These are phyloP conservation scores for Brotula barbata DNA, from an alignment of 2,797 vertebrate species.

Conservation along the genomic window DNA sequence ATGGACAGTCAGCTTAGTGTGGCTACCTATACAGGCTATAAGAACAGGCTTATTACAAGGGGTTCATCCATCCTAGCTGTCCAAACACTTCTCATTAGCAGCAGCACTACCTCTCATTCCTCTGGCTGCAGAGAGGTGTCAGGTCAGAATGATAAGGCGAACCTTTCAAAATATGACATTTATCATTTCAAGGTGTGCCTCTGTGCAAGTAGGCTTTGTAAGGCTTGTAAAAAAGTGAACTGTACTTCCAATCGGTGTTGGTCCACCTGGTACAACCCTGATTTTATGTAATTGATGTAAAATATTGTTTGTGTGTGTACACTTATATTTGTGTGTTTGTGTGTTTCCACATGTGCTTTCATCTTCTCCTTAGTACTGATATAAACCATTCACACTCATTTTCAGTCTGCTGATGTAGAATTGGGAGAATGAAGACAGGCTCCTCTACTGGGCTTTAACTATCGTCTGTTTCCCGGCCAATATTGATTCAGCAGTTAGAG, in stretches of 20 bases:
- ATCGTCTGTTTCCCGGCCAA: slow-evolving; percentile 32
- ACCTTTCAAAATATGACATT: slow-evolving; percentile 35
- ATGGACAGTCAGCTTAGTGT: slow-evolving; percentile 67
- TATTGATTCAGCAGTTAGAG: slow-evolving; percentile 59
- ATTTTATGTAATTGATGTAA: no score
- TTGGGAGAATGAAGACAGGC: slow-evolving; percentile 36
- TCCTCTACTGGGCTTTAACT: slow-evolving; percentile 19
- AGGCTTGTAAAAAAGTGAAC: not conserved
- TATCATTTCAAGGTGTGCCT: slow-evolving; percentile 9
- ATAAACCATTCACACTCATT: slow-evolving; percentile 34
- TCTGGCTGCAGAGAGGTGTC: slow-evolving; percentile 57
- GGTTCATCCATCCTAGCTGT: slow-evolving; percentile 52
- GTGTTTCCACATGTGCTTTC: slow-evolving; percentile 3
- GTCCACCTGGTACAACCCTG: not conserved
- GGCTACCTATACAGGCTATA: slow-evolving; percentile 65
- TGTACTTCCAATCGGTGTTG: not conserved
- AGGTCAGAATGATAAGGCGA: slow-evolving; percentile 37
- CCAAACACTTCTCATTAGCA: slow-evolving; percentile 68
- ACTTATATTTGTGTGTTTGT: not conserved
- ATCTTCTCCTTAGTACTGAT: slow-evolving; percentile 13
- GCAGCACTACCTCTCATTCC: slow-evolving; percentile 65
- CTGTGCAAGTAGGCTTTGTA: slow-evolving; percentile 1
- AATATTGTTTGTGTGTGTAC: no score
- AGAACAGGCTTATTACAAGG: slow-evolving; percentile 62
- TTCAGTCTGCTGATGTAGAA: slow-evolving; percentile 44